A percentile compares a stretch with the other conserved stretches of the same genome.
Conservation (phyloP, 2,797 vertebrate genomes). For the Rhincodon typus region DNA sequence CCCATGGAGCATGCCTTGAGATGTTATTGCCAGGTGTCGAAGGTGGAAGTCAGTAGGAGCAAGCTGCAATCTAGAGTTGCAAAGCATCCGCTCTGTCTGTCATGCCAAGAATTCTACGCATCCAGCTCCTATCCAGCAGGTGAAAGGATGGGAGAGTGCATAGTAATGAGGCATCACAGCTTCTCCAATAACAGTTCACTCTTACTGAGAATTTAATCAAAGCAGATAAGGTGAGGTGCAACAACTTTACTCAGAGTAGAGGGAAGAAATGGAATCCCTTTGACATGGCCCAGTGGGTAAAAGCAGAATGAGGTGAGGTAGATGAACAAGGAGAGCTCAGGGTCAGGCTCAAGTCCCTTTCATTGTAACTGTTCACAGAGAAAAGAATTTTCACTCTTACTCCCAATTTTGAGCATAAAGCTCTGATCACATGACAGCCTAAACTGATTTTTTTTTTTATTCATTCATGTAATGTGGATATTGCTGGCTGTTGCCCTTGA, state of each 20-base stretch:
- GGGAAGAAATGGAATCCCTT: not conserved
- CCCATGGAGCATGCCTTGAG: too few relatives aligned
- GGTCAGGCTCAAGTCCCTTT: not conserved
- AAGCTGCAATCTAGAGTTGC: too few relatives aligned
- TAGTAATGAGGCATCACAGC: not conserved
- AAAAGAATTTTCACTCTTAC: not conserved
- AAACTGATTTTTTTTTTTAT: not conserved
- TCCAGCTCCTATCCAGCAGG: too few relatives aligned
- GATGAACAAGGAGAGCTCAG: not conserved
- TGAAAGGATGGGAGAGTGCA: too few relatives aligned
- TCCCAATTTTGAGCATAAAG: not conserved
- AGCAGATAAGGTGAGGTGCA: not conserved
- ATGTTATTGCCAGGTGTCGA: too few relatives aligned
- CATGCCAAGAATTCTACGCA: too few relatives aligned
- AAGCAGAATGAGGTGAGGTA: not conserved
- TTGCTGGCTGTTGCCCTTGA: not conserved
- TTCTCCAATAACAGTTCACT: not conserved
- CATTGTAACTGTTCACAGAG: not conserved
- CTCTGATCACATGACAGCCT: not conserved
- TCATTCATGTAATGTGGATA: too few relatives aligned
- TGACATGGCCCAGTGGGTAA: not conserved
- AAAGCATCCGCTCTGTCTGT: too few relatives aligned
- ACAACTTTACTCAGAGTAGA: not conserved
- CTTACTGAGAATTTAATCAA: not conserved
- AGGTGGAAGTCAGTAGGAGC: too few relatives aligned